Evolutionary conservation across 2,113 vertebrate species (phyloP).

Genomic region (Perca schrenkii): DNA sequence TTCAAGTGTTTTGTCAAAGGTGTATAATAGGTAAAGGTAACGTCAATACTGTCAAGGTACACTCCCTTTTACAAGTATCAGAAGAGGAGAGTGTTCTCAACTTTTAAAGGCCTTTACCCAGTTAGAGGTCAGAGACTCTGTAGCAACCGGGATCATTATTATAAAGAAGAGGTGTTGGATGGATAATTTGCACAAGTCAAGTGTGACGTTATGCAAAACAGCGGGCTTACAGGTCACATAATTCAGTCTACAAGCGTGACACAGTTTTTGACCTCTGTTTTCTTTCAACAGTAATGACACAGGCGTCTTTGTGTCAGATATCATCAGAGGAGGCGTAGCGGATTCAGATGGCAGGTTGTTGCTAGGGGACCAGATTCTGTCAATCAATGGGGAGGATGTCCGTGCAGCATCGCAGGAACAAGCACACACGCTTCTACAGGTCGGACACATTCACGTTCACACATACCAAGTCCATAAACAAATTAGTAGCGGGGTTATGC

Average conservation of each 20-base stretch:
- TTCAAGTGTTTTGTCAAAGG: not conserved
- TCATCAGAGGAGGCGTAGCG: constrained; percentile 91
- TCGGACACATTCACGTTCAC: constrained; percentile 54
- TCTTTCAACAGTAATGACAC: constrained; percentile 89
- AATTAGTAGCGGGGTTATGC: not conserved
- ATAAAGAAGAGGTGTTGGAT: not conserved
- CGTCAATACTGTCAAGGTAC: not conserved
- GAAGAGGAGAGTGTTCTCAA: not conserved
- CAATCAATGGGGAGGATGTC: constrained; percentile 93
- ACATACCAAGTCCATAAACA: not conserved
- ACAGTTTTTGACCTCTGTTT: constrained; percentile 68
- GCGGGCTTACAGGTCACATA: constrained; percentile 23
- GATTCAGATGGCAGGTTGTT: constrained; percentile 91
- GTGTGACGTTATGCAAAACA: constrained; percentile 58
- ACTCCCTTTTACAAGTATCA: not conserved
- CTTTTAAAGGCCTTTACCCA: not conserved
- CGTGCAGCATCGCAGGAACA: constrained; percentile 90
- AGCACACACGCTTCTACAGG: constrained; percentile 91
- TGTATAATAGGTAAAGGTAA: not conserved
- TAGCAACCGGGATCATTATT: not conserved
- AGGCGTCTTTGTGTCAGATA: constrained; percentile 96
- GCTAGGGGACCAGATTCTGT: constrained; percentile 95
- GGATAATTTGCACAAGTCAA: constrained; percentile 34
- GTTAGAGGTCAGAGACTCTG: constrained; percentile 22
- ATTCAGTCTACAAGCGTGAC: constrained; percentile 36